Evolutionary conservation across 2,113 vertebrate genomes (phyloP), one percentile per base, ranked within the genome.

Genomic region (Gymnorhina tibicen): DNA sequence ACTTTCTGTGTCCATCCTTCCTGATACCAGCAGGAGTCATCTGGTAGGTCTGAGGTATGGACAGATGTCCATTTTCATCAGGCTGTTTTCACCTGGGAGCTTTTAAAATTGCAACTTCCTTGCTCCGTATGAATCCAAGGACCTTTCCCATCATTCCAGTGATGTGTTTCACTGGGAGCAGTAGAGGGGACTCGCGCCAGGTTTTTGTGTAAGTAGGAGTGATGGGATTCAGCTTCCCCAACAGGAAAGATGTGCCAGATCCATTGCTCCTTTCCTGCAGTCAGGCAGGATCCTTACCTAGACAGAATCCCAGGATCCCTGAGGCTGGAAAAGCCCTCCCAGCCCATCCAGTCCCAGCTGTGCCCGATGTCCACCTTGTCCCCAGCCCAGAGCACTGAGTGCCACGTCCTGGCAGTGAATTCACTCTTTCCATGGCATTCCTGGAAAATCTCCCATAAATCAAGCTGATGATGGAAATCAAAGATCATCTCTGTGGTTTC

Each of bases 101-200:
- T 80, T 79, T 59, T 69, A 4, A 58, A 30, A 39, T 55, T 39
- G 17, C 28, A 55, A 67, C 3, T 49, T 41, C 28, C 4, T 35
- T 70, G 30, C 28, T 39, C 6, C 10, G 3, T 53, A 0, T 44
- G 47, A 92, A 30, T 42, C n/a, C 28, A 73, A 66, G 70, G 55
- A 70, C 66, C 21, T 77, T 80, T 70, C 59, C 63, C 30, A 19
- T 76, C 16, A 1, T 62, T 49, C 76, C 81, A 68, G 44, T 24
- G 33, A 8, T 6, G 9, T n/a, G 24, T 42, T 30, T 46, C 44
- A 6, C 10, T 53, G 47, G 62, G 28, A 64, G 9, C 13, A 10
- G 6, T 3, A 2, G 37, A 32, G 21, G 23, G 24, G 6, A 47
- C 60, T 72, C 17, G 0, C 4, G 23, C 20, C 8, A 3, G 11